Evolutionary conservation across 2,113 vertebrate genomes (phyloP), one percentile per base, ranked within the genome.

Genomic region (Marcusenius ussheri): DNA sequence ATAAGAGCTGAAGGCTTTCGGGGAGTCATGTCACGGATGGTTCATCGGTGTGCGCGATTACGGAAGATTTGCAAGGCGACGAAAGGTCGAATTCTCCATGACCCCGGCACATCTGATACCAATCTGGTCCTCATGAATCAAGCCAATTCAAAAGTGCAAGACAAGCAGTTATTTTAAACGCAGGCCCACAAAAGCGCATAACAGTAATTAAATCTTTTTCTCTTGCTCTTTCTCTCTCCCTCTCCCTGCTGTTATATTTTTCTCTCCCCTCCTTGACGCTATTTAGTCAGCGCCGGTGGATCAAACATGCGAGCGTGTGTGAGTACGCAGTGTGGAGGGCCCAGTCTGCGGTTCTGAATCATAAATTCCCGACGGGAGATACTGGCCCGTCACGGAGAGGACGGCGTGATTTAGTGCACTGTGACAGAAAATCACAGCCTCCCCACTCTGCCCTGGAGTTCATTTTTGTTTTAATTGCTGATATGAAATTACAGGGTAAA

Each of bases 261-360:
- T 93, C 92, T 92, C 92, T 91, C 92, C 93, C 88, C 91, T 91
- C 92, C 83, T 93, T 93, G 94, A 93, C 93, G 94, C 93, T 95
- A 95, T 96, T 96, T 95, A 95, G 94, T 95, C 94, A 94, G 94
- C 94, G 91, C 93, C 94, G 93, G 94, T 90, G 94, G 95, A 95
- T 94, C 94, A 94, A 94, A 92, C 89, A 87, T 93, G 94, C 94
- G 94, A 96, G 93, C n/a, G 62, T 94, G 94, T 92, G 93, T 93
- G 93, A 93, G 93, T 93, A 93, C 93, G 93, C 93, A 94, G 93
- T 90, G 90, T 87, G 91, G 92, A 92, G 94, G 94, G 94, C 90
- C 94, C 94, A 95, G 95, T 95, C 94, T 95, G 96, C 90, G 94
- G 94, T 95, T 95, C 95, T 93, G 93, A 95, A 93, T 90, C 91